Evolutionary conservation across 92 coral and sea anemone species (phyloP), one percentile per base, ranked within the genome.

Genomic region (Epizoanthus rinbou): DNA sequence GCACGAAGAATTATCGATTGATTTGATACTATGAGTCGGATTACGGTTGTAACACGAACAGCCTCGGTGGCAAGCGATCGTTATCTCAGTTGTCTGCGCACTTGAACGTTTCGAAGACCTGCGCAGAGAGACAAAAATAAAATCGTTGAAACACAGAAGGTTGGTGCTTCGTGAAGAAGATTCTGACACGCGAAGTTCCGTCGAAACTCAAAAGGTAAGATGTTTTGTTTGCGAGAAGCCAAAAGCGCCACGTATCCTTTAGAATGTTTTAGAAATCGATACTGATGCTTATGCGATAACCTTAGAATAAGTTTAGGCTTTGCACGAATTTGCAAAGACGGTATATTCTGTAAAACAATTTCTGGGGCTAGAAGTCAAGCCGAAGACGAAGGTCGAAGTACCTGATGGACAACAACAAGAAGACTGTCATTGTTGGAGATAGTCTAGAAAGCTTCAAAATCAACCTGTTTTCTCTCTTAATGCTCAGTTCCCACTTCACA

Each of bases 151-250:
- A 76, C 82, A n/a, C 54, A 35, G 82, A 37, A 76, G 69, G 69
- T 8, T 25, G 15, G 19, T 67, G 63, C 82, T 76, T 58, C 22
- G 69, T 76, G 82, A 23, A 76, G 57, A 76, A 76, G 70, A 75
- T 76, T 76, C 63, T 76, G 82, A 76, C 82, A 76, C 82, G 82
- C 69, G 69, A 76, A 60, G 82, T 60, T 76, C 63, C 69, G 60
- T 35, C 50, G 33, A 16, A 28, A 3, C 35, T 23, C 25, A 52
- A 62, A 76, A 76, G 82, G 82, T 76, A 58, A 76, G 82, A 23
- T 21, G 13, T 28, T 31, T 43, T 54, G 39, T 33, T 3, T 6
- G 56, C 39, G 14, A 33, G 54, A 60, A 37, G 45, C 22, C 33
- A 41, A 11, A 28, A 37, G 45, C 69, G 39, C 69, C 53, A 18